Evolutionary conservation across 2,888 invertebrate species (phyloP).

Genomic region (Drosophila nr. perissopoda): DNA sequence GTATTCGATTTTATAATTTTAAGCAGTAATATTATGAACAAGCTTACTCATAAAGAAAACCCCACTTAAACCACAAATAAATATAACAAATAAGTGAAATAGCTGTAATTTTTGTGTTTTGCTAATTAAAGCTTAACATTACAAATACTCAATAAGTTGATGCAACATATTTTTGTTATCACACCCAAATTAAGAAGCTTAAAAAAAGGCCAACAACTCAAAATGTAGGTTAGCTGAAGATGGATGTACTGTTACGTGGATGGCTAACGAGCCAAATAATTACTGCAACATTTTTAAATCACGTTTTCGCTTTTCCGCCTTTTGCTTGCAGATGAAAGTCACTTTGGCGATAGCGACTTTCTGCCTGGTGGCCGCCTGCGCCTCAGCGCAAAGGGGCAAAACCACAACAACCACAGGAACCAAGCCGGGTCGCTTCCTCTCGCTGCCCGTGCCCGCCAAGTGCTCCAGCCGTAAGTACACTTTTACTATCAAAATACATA

Average conservation of each 20-base stretch:
- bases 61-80: neutral
- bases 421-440: conserved; percentile 93
- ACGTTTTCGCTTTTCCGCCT: conserved; percentile 21
- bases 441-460: conserved; percentile 92
- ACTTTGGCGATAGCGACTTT: conserved; percentile 87
- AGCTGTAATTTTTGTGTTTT: neutral
- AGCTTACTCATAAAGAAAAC: neutral
- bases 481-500: neutral
- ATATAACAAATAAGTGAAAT: neutral
- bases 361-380: conserved; percentile 87
- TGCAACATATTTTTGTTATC: neutral
- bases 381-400: conserved; percentile 87
- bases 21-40: neutral
- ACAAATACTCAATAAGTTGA: neutral
- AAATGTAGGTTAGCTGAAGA: neutral
- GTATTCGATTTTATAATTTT: neutral
- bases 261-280: neutral
- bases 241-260: neutral
- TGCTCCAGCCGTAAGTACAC: conserved; percentile 93
- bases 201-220: neutral
- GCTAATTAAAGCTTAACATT: neutral
- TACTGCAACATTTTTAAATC: neutral
- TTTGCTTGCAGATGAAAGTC: conserved; percentile 89
- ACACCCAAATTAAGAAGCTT: neutral
- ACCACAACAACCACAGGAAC: conserved; percentile 87